These are phyloP conservation scores for Sericinus montela DNA, from an alignment of 2,888 invertebrate species.

Conservation along the genomic window DNA sequence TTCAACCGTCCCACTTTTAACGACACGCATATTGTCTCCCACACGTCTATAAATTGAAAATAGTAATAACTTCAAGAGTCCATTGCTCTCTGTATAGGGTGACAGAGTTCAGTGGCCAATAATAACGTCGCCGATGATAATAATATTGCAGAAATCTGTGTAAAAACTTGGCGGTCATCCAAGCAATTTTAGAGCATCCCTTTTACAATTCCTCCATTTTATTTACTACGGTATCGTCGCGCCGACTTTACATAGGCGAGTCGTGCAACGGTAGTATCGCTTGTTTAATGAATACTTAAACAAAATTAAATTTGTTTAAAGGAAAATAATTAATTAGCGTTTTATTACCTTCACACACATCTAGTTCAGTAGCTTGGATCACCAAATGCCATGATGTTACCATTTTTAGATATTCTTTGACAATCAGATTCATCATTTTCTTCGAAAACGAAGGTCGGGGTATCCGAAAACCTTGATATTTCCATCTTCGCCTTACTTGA, in stretches of 20 bases:
- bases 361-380: no score
- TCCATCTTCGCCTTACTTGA: no score
- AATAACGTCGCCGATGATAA: constrained; percentile 10
- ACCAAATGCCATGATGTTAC: no score
- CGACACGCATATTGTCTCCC: background rate
- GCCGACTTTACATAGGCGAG: constrained; percentile 3
- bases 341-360: no score
- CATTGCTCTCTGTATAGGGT: constrained; percentile 6
- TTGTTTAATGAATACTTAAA: background rate
- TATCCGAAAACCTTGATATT: no score
- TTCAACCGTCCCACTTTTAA: background rate
- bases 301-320: no score
- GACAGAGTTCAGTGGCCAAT: constrained; percentile 5
- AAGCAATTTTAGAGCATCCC: constrained; percentile 14
- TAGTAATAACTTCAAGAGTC: constrained; percentile 8
- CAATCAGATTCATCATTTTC: no score
- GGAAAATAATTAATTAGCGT: no score
- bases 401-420: no score
- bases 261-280: background rate
- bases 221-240: background rate
- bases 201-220: constrained; percentile 4
- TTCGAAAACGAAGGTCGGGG: no score
- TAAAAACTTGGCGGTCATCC: constrained; percentile 21
- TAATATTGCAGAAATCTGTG: constrained; percentile 9
- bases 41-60: background rate